Evolutionary conservation across 2,888 invertebrate genomes (phyloP), one percentile per base, ranked within the genome.

Genomic region (Nomada ruficornis): DNA sequence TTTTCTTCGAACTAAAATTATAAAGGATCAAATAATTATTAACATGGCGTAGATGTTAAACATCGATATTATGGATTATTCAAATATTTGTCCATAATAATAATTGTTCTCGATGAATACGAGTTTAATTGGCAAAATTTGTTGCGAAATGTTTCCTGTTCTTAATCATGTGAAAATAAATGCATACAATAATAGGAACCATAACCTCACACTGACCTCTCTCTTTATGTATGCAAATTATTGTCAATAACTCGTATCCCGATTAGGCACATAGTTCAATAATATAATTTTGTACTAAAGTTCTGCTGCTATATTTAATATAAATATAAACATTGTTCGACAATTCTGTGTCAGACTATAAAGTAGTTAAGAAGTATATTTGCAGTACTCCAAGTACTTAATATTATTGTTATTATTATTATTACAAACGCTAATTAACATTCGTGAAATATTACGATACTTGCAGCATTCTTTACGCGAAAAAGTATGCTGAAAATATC

Each of bases 141-240:
- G 9, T 42, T 10, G 18, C 15, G 42, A 9, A 62, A n/a, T 15
- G 4, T 44, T 26, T 44, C 13, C 26, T 2, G 11, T 20, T 65
- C 26, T 47, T 10, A 20, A 62, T 1, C 26, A 50, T 13, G 18
- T 5, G 36, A n/a, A 69, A 55, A 44, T 69, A 71, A 63, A 65
- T 42, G 72, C 59, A 11, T 54, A 52, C 20, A 10, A 57, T 3
- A 55, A 20, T 20, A 57, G 36, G 23, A 20, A 67, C 36, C 67
- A 76, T 80, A 80, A 80, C 76, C 80, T 80, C 76, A 80, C 67
- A 77, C 62, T 50, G 13, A 50, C 3, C 26, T 52, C 59, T 9
- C 44, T 15, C 29, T 44, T 50, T 15, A 47, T 23, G 18, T 36
- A 20, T 47, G 29, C 10, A 29, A n/a, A 47, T 18, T 26, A 36